Percentiles rank a stretch among this genome's conserved stretches.
Conservation (phyloP, 2,113 vertebrate genomes). For the Aldabrachelys gigantea region DNA sequence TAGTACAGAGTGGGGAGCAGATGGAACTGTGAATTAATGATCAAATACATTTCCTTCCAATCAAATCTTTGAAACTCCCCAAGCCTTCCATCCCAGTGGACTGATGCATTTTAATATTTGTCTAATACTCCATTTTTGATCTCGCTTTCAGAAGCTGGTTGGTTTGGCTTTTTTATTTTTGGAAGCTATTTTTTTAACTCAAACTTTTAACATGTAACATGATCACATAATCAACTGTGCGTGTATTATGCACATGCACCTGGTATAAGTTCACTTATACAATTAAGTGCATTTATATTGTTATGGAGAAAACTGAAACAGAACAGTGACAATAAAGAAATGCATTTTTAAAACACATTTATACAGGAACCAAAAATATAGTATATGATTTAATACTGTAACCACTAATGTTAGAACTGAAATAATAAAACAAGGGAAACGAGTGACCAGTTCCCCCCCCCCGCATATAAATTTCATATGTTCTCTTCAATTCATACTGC, state of each 20-base stretch:
- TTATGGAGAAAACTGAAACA: neutral
- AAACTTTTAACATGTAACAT: neutral
- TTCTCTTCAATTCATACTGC: neutral
- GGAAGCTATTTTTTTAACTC: neutral
- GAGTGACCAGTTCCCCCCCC: neutral
- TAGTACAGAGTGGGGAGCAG: neutral
- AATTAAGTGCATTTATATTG: neutral
- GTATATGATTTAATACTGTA: neutral
- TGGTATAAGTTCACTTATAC: neutral
- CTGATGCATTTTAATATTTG: rapidly evolving
- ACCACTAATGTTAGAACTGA: neutral
- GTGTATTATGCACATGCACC: neutral
- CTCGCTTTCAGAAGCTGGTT: neutral
- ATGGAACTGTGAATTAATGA: neutral
- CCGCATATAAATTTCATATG: neutral
- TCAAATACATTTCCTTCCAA: slow-evolving; percentile 16
- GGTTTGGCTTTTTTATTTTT: neutral
- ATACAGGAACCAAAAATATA: too few relatives aligned
- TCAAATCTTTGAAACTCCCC: rapidly evolving
- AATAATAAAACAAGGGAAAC: neutral
- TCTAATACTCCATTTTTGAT: neutral
- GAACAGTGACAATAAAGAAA: neutral
- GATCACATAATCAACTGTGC: neutral
- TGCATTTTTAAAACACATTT: too few relatives aligned
- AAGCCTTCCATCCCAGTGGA: neutral